A percentile compares a stretch with the other conserved stretches of the same genome.
Conservation (phyloP, 2,888 invertebrate species). For the Ormyrus nitidulus region DNA sequence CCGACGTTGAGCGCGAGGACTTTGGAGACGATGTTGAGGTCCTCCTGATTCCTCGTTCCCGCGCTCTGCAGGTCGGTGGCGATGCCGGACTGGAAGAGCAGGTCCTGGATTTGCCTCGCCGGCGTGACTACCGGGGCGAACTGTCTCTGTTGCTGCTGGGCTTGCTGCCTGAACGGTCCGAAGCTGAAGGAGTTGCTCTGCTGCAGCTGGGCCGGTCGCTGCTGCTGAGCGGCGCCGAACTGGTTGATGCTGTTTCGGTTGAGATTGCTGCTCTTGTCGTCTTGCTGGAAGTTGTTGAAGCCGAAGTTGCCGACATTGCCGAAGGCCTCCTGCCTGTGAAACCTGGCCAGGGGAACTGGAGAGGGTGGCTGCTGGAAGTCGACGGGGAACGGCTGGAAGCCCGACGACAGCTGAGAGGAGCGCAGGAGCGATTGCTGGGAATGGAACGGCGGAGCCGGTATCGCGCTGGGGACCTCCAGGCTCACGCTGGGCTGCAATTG, state of each 20-base stretch:
- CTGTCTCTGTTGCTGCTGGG: constrained; percentile 66
- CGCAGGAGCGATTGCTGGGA: constrained; percentile 63
- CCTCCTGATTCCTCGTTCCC: constrained; percentile 79
- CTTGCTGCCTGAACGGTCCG: constrained; percentile 57
- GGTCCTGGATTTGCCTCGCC: constrained; percentile 81
- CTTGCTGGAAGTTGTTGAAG: constrained; percentile 73
- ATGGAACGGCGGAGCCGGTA: constrained; percentile 65
- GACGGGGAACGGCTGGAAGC: constrained; percentile 64
- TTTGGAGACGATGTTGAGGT: constrained; percentile 88
- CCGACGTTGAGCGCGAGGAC: constrained; percentile 88
- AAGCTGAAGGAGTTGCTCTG: constrained; percentile 48
- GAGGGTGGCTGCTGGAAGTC: constrained; percentile 68
- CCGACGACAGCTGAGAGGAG: constrained; percentile 67
- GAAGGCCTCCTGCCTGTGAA: constrained; percentile 74
- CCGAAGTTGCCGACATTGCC: constrained; percentile 80
- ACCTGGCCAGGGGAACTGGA: constrained; percentile 65
- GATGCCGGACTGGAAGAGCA: constrained; percentile 82
- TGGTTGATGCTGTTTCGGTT: constrained; percentile 58
- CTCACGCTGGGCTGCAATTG: constrained; percentile 68
- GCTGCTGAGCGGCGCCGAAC: constrained; percentile 4
- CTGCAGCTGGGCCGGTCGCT: constrained; percentile 53
- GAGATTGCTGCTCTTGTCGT: constrained; percentile 66
- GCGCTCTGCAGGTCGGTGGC: constrained; percentile 73
- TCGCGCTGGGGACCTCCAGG: constrained; percentile 68
- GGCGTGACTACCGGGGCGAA: constrained; percentile 66